Percentiles rank a stretch among this genome's conserved stretches.
Conservation (phyloP, 2,797 vertebrate genomes). For the Trichosurus vulpecula region DNA sequence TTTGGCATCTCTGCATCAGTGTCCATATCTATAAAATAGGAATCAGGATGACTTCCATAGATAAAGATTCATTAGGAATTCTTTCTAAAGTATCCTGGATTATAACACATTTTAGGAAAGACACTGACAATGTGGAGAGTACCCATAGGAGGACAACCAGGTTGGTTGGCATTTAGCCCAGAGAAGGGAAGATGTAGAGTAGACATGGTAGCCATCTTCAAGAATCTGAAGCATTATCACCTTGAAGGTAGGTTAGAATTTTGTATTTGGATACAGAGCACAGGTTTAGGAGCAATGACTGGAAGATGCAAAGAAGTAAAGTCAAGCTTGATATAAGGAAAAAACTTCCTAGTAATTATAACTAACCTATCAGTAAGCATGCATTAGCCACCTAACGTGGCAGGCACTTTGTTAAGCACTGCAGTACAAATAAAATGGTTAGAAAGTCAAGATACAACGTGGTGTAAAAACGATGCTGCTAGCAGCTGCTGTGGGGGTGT, state of each 20-base stretch:
- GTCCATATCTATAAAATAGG: constrained; percentile 29
- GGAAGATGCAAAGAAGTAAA: background rate
- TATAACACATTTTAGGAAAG: background rate
- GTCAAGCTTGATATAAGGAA: background rate
- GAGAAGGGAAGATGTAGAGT: background rate
- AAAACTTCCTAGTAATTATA: background rate
- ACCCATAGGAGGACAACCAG: background rate
- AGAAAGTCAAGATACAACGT: background rate
- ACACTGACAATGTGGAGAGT: background rate
- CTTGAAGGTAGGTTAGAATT: background rate
- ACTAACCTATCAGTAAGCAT: background rate
- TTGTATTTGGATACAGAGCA: background rate
- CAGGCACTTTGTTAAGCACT: background rate
- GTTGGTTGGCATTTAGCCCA: background rate
- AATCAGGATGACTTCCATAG: background rate
- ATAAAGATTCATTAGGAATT: constrained; percentile 15
- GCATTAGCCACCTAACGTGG: background rate
- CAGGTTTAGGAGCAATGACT: background rate
- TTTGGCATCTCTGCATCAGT: background rate
- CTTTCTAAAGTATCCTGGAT: background rate
- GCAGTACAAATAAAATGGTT: background rate
- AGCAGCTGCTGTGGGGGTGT: no score
- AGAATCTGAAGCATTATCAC: background rate
- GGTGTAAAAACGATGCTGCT: no score
- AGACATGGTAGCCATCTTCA: background rate